Conservation (phyloP, 2,113 vertebrate species). For the Nothoprocta pentlandii region DNA sequence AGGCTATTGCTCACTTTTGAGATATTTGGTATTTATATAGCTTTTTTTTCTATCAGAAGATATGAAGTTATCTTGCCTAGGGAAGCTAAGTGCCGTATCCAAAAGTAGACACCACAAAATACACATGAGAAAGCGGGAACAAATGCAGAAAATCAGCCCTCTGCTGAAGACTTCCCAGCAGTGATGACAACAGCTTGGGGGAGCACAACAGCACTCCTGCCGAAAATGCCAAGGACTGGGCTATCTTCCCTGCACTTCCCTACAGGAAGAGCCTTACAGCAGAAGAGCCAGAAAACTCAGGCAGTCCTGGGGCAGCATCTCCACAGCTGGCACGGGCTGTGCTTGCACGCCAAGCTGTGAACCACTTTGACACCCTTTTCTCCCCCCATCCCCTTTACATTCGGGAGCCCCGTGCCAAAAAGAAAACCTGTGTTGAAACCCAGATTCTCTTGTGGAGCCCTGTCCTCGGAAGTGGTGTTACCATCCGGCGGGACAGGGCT, state of each 20-base stretch:
- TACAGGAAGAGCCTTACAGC: not conserved
- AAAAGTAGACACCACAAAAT: not conserved
- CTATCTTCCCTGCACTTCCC: not conserved
- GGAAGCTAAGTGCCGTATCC: not conserved
- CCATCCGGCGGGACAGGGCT: not conserved
- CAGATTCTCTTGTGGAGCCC: not conserved
- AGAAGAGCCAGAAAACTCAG: not conserved
- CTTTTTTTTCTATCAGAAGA: not conserved
- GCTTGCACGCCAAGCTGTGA: not conserved
- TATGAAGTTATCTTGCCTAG: not conserved
- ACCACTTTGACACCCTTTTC: not conserved
- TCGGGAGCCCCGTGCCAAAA: not conserved
- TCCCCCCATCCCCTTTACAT: not conserved
- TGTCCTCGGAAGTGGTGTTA: not conserved
- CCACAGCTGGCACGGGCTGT: not conserved
- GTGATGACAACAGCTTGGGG: not conserved
- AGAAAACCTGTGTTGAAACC: not conserved
- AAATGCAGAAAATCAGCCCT: not conserved
- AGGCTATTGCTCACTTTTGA: not conserved
- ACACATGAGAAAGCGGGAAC: not conserved
- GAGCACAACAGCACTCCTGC: too few species aligned
- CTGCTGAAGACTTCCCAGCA: not conserved
- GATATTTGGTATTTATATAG: not conserved
- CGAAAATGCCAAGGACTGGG: not conserved
- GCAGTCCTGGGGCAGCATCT: not conserved